Evolutionary conservation across 1,140 invertebrate species (phyloP).

Genomic region (Drosophila sturtevanti): DNA sequence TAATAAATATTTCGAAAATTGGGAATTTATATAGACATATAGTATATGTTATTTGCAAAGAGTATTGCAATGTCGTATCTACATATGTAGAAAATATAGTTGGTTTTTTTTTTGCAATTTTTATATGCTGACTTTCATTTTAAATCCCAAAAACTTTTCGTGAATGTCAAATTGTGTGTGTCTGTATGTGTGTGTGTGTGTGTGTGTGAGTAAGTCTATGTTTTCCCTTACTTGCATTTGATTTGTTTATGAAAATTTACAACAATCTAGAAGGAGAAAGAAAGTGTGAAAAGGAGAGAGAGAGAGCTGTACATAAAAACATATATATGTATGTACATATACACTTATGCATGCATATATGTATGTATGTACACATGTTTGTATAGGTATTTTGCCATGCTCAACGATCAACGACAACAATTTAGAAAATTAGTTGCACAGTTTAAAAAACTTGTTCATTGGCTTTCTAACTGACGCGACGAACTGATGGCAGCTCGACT

Average conservation of each 20-base stretch:
- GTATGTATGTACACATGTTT: neutral
- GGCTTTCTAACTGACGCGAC: conserved; percentile 67
- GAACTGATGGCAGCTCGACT: neutral
- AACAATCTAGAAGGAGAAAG: neutral
- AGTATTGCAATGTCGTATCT: neutral
- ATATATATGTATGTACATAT: neutral
- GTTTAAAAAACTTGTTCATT: conserved; percentile 73
- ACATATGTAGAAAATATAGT: neutral
- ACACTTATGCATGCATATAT: neutral
- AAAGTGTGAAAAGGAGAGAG: conserved; percentile 8
- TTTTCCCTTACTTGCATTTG: neutral
- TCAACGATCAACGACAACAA: conserved; percentile 65
- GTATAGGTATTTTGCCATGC: conserved; percentile 50
- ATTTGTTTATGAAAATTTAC: conserved; percentile 14
- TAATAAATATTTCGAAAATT: too few species aligned
- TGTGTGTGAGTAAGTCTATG: neutral
- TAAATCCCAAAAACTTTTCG: conserved; percentile 10
- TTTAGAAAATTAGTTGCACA: conserved; percentile 79
- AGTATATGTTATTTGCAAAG: too few species aligned
- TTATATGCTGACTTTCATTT: conserved; percentile 7
- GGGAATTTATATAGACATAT: too few species aligned
- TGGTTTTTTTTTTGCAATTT: neutral
- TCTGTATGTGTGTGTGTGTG: neutral
- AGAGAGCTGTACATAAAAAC: conserved; percentile 13
- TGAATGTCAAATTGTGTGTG: neutral